Percentiles rank a stretch among this genome's conserved stretches.
Evolutionary conservation across 2,888 invertebrate species (phyloP).

Genomic region (Phorcus lineatus): DNA sequence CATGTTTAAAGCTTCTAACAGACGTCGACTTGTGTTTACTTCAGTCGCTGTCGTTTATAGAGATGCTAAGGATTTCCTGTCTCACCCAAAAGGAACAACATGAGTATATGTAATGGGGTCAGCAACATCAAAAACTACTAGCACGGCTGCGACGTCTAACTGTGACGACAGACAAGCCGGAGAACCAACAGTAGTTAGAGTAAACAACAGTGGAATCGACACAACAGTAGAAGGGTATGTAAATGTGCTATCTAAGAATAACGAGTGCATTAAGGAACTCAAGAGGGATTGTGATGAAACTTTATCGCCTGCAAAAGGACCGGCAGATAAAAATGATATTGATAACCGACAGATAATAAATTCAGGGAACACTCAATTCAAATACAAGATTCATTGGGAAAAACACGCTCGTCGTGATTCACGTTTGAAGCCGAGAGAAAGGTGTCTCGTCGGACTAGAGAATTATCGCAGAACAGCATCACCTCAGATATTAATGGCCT

Average conservation of each 20-base stretch:
- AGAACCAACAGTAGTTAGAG: neutral
- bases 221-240: neutral
- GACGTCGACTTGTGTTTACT: neutral
- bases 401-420: neutral
- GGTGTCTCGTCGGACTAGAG: neutral
- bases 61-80: no score
- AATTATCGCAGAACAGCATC: neutral
- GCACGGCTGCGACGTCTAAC: neutral
- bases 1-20: neutral
- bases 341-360: neutral
- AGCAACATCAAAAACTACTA: neutral
- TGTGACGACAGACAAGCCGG: neutral
- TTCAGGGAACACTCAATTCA: neutral
- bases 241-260: neutral
- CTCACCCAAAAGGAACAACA: no score
- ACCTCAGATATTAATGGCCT: neutral
- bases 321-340: neutral
- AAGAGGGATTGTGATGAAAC: neutral
- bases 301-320: neutral
- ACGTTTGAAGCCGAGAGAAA: neutral
- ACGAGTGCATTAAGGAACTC: neutral
- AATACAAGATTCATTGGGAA: neutral
- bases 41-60: no score
- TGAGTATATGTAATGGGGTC: constrained; percentile 1
- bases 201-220: neutral